Conservation (phyloP, 2,888 invertebrate genomes). For the Antitype chi region DNA sequence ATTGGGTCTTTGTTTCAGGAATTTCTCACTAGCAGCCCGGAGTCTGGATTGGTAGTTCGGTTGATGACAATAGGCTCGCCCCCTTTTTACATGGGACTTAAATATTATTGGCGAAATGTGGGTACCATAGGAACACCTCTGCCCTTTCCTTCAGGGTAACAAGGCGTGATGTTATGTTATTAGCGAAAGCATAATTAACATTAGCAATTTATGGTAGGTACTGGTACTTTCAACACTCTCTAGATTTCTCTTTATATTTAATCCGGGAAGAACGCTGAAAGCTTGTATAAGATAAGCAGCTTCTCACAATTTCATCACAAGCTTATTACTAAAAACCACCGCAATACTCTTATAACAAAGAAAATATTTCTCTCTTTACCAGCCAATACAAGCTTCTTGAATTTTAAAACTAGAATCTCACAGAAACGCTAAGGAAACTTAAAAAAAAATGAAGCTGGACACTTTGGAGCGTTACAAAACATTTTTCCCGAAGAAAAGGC, state of each 20-base stretch:
- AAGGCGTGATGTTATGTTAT: too few relatives aligned
- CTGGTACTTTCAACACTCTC: background rate
- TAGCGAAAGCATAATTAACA: background rate
- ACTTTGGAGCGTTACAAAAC: slow-evolving; percentile 60
- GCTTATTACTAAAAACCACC: slow-evolving; percentile 3
- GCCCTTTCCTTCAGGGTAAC: too few relatives aligned
- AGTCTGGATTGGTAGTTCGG: too few relatives aligned
- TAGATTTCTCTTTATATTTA: background rate
- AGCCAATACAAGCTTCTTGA: slow-evolving; percentile 40
- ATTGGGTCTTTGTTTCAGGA: too few relatives aligned
- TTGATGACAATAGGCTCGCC: too few relatives aligned
- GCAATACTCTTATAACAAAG: slow-evolving; percentile 1
- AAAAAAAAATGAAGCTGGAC: slow-evolving; percentile 61
- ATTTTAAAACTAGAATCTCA: slow-evolving; percentile 46
- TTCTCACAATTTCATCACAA: background rate
- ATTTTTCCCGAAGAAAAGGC: slow-evolving; percentile 61
- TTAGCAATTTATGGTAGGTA: background rate
- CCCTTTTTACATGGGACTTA: too few relatives aligned
- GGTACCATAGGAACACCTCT: too few relatives aligned
- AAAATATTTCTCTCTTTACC: slow-evolving; percentile 24
- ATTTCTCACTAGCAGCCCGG: too few relatives aligned
- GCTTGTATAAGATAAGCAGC: background rate
- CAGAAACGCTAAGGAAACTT: slow-evolving; percentile 42
- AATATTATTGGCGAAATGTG: too few relatives aligned
- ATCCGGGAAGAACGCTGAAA: background rate